Conservation (phyloP, 2,888 invertebrate species). For the Aspidiotus destructor region DNA sequence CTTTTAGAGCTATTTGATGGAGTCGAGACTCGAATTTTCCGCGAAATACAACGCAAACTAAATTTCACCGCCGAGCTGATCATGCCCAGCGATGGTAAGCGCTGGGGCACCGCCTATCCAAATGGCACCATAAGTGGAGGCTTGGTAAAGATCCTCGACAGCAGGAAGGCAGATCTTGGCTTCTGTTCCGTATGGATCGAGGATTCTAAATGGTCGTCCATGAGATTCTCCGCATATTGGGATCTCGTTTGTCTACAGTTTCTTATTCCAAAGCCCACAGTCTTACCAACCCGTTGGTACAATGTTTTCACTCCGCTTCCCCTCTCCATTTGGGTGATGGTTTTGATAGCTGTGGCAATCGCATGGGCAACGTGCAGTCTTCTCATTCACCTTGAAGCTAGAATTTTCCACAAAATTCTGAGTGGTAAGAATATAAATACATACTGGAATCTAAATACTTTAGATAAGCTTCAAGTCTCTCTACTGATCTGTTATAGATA, state of each 20-base stretch:
- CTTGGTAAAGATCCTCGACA: conserved; percentile 26
- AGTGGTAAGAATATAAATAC: too few relatives aligned
- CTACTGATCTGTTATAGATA: too few relatives aligned
- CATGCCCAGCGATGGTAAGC: conserved; percentile 26
- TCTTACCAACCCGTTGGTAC: conserved; percentile 31
- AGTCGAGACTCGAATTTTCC: conserved; percentile 34
- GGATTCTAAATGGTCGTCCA: conserved; percentile 12
- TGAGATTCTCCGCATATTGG: conserved; percentile 35
- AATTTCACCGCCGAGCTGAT: conserved; percentile 31
- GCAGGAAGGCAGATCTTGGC: conserved; percentile 30
- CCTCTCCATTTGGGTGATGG: conserved; percentile 32
- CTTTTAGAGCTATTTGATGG: conserved; percentile 32
- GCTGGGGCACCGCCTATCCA: conserved; percentile 33
- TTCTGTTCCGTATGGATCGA: conserved; percentile 36
- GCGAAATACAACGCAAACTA: conserved; percentile 32
- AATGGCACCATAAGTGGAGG: conserved; percentile 34
- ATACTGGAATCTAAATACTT: too few relatives aligned
- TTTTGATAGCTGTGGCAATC: conserved; percentile 22
- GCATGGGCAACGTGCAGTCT: background rate
- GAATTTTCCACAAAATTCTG: too few relatives aligned
- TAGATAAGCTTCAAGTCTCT: too few relatives aligned
- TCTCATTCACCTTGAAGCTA: too few relatives aligned
- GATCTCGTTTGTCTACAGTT: conserved; percentile 33
- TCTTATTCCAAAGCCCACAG: conserved; percentile 34
- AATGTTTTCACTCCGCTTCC: conserved; percentile 34